Conservation (phyloP, 2,888 invertebrate species). For the Epicampocera succincta region DNA sequence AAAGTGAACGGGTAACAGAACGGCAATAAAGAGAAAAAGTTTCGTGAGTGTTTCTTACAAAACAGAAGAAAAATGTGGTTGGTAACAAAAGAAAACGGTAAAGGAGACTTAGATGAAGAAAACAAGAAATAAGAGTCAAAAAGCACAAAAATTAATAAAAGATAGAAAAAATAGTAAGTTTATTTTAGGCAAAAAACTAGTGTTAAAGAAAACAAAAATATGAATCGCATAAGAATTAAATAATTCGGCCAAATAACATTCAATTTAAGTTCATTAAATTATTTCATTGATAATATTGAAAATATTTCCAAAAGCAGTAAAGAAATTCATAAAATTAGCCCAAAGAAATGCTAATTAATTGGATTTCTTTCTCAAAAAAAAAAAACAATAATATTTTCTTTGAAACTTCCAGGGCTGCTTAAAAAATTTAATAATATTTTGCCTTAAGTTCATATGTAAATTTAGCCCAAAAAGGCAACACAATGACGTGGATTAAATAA, state of each 20-base stretch:
- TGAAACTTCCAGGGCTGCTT: too few species aligned
- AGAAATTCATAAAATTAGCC: too few species aligned
- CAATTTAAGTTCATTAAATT: too few species aligned
- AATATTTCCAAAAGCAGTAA: too few species aligned
- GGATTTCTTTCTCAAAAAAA: too few species aligned
- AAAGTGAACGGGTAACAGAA: constrained; percentile 24
- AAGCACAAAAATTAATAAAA: constrained; percentile 23
- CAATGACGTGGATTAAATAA: constrained; percentile 56
- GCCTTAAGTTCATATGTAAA: neutral
- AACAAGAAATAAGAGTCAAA: constrained; percentile 19
- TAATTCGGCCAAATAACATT: too few species aligned
- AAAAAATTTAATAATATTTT: too few species aligned
- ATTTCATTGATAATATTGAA: too few species aligned
- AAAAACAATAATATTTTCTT: too few species aligned
- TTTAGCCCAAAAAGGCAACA: constrained; percentile 12
- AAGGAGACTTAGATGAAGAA: constrained; percentile 49
- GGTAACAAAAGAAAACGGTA: constrained; percentile 61
- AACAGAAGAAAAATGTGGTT: constrained; percentile 5
- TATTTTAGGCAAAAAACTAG: constrained; percentile 1
- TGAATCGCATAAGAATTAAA: too few species aligned
- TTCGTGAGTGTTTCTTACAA: constrained; percentile 27
- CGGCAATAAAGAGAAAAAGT: constrained; percentile 21
- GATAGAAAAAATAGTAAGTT: constrained; percentile 4
- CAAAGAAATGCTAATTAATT: too few species aligned
- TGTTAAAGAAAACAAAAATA: too few species aligned